phyloP scores from a whole-genome alignment of 2,797 vertebrate genomes.

The Channallabes apus region DNA sequence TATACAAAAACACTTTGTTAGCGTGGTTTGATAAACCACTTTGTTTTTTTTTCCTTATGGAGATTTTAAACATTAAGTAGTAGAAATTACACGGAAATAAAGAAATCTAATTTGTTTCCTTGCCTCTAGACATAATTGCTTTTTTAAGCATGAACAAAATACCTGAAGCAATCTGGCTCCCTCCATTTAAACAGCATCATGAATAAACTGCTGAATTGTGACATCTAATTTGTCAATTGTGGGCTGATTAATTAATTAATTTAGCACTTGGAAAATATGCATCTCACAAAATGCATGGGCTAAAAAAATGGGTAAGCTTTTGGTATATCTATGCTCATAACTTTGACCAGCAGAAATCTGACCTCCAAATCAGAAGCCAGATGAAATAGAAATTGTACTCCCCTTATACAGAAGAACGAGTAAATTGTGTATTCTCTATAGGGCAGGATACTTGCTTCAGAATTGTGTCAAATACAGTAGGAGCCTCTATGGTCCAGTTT shows the following conservation, averaged over 20 bases:
- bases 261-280: slow-evolving; percentile 2
- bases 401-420: background rate
- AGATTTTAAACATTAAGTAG: background rate
- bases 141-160: slow-evolving; percentile 29
- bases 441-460: too few relatives aligned
- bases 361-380: background rate
- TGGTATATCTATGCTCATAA: slow-evolving; percentile 1
- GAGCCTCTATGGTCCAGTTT: background rate
- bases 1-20: background rate
- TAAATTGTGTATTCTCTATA: background rate
- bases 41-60: background rate
- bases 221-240: slow-evolving; percentile 25
- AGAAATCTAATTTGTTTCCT: slow-evolving; percentile 19
- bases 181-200: slow-evolving; percentile 20
- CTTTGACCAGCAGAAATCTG: background rate
- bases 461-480: background rate
- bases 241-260: background rate
- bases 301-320: slow-evolving; percentile 7
- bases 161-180: slow-evolving; percentile 12
- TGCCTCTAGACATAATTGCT: slow-evolving; percentile 22
- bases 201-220: slow-evolving; percentile 36
- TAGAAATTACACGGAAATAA: slow-evolving; percentile 12
- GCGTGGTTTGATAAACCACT: slow-evolving; percentile 8
- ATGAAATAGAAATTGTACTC: background rate
- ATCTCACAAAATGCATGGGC: background rate